Conservation (phyloP, 2,888 invertebrate genomes). For the Pasiphila rectangulata region DNA sequence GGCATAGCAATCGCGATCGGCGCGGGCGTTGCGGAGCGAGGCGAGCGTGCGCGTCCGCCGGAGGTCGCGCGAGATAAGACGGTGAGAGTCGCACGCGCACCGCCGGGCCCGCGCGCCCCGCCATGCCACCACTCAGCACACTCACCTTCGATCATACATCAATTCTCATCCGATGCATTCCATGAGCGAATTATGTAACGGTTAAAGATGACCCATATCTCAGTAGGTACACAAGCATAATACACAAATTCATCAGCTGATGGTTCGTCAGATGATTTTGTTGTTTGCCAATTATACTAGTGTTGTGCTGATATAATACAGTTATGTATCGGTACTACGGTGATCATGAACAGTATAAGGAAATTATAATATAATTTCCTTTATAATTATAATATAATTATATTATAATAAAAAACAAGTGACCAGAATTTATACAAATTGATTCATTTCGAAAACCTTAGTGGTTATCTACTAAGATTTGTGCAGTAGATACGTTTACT, state of each 20-base stretch:
- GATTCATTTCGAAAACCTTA: too few species aligned
- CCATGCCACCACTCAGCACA: conserved; percentile 49
- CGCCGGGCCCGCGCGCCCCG: conserved; percentile 57
- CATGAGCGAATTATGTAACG: conserved; percentile 70
- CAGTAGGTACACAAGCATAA: conserved; percentile 29
- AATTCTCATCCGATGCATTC: conserved; percentile 71
- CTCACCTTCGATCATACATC: conserved; percentile 66
- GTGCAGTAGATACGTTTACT: too few species aligned
- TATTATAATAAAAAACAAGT: too few species aligned
- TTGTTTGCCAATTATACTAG: background rate
- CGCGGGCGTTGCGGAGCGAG: conserved; percentile 57
- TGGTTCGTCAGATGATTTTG: background rate
- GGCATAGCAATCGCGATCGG: conserved; percentile 70
- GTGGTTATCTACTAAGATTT: too few species aligned
- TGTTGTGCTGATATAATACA: too few species aligned
- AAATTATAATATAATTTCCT: too few species aligned
- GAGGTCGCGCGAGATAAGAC: conserved; percentile 81
- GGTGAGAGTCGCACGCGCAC: conserved; percentile 77
- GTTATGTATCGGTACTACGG: too few species aligned
- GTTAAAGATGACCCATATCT: conserved; percentile 65
- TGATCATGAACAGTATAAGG: too few species aligned
- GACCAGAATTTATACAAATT: too few species aligned
- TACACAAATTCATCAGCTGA: conserved; percentile 1
- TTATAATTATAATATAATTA: too few species aligned
- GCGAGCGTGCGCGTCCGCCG: conserved; percentile 75